These are phyloP conservation scores for Limanda limanda DNA, from an alignment of 2,113 vertebrate species.

Conservation along the genomic window DNA sequence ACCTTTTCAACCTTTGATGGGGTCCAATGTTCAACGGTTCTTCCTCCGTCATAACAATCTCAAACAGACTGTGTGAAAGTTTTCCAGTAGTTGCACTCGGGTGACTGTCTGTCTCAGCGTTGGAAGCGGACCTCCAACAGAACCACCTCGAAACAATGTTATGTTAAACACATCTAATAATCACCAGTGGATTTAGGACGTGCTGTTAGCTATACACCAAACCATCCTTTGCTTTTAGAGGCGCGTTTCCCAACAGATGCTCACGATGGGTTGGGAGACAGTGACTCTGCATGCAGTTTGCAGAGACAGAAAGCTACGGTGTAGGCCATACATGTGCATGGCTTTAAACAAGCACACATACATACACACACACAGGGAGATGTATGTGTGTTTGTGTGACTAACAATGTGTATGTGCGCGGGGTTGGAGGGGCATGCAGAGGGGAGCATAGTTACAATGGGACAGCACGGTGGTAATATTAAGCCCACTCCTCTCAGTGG, in stretches of 20 bases:
- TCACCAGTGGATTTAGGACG: conserved; percentile 62
- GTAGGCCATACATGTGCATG: conserved; percentile 61
- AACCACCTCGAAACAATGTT: conserved; percentile 53
- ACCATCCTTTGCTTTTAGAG: conserved; percentile 58
- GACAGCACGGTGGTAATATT: conserved; percentile 69
- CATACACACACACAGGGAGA: conserved; percentile 68
- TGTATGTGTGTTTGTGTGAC: conserved; percentile 72
- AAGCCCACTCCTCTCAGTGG: conserved; percentile 65
- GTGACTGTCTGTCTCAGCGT: conserved; percentile 37
- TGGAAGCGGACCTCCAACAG: conserved; percentile 34
- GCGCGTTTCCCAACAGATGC: conserved; percentile 56
- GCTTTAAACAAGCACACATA: conserved; percentile 73
- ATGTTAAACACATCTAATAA: conserved; percentile 66
- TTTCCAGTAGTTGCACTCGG: conserved; percentile 63
- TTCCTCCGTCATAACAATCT: conserved; percentile 44
- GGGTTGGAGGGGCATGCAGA: conserved; percentile 92
- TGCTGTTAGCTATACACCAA: conserved; percentile 63
- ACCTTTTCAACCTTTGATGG: conserved; percentile 24
- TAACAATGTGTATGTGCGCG: conserved; percentile 82
- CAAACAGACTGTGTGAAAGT: conserved; percentile 45
- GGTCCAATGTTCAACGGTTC: conserved; percentile 39
- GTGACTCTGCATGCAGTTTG: conserved; percentile 53
- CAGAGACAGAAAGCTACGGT: conserved; percentile 66
- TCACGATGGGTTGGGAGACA: conserved; percentile 66
- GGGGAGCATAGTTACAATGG: conserved; percentile 88